Conservation (phyloP, 2,113 vertebrate genomes). For the Mustela lutreola region DNA sequence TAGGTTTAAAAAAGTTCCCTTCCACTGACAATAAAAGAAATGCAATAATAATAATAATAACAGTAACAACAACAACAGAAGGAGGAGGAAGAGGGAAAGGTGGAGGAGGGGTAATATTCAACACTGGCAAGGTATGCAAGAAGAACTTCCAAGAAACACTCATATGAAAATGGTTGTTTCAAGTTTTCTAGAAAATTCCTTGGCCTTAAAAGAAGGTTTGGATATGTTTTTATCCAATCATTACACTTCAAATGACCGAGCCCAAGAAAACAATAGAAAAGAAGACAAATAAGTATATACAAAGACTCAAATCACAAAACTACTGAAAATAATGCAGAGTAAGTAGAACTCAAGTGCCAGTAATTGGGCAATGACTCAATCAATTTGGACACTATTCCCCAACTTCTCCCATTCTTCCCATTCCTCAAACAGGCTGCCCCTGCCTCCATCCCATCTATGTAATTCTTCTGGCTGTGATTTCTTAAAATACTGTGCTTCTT, state of each 20-base stretch:
- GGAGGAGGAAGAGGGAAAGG: not conserved
- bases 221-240: not conserved
- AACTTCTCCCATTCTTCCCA: not conserved
- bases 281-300: not conserved
- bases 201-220: not conserved
- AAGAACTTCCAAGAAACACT: not conserved
- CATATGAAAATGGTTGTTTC: not conserved
- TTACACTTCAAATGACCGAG: not conserved
- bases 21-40: not conserved
- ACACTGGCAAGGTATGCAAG: not conserved
- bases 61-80: fast-evolving
- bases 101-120: not conserved
- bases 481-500: not conserved
- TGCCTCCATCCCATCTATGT: not conserved
- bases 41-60: not conserved
- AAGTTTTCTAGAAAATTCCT: not conserved
- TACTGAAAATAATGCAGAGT: not conserved
- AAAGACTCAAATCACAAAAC: not conserved
- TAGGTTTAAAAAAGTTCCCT: not conserved
- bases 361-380: not conserved
- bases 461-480: not conserved
- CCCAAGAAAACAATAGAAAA: not conserved
- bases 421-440: not conserved
- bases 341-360: not conserved
- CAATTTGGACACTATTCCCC: too few species aligned